Base-by-base conservation (phyloP, 2,888 invertebrate species). In the Rhagium mordax region DNA sequence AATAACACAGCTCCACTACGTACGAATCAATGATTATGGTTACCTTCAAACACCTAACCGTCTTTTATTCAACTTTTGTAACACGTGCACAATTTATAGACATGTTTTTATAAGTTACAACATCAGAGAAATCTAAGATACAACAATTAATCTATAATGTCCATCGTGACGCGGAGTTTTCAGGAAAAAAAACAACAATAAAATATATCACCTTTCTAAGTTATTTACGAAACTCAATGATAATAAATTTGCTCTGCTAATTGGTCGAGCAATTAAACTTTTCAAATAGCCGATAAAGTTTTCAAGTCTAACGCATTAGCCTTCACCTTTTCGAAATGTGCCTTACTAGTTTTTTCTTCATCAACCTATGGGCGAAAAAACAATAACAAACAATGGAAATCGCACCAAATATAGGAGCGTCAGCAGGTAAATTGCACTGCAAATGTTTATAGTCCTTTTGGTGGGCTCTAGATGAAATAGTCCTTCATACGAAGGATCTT, bases 1-100 rank as follows among this genome's bases (percentile, higher is more conserved):
- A 64, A 48, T 51, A 27, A 51, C 10, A 51, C 15, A 49, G 27
- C 49, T n/a, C 57, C 57, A 68, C 57, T 68, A 53, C 55, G 18
- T 57, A 55, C 41, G n/a, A 57, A 68, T 68, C 55, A 68, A 61
- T 61, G 20, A 59, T 70, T 51, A 62, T 51, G 62, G 70, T 70
- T 70, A 70, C 70, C 70, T 70, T 70, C 70, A 29, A 33, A 62
- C 53, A 51, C 18, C 48, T 18, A 33, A 61, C 29, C 20, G 29
- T 70, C 64, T 60, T 69, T 49, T 60, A 60, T 69, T 27, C 48
- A 60, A 49, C 13, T 21, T 33, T 55, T 33, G 21, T 55, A 47
- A 41, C 70, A 70, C 70, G 70, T 70, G 70, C 41, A 70, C 27
- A 70, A 70, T 70, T 70, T 70, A 70, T 70, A 27, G 64, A 60